These are phyloP conservation scores for Trichopria drosophilae DNA, from an alignment of 2,888 invertebrate species.

Conservation along the genomic window DNA sequence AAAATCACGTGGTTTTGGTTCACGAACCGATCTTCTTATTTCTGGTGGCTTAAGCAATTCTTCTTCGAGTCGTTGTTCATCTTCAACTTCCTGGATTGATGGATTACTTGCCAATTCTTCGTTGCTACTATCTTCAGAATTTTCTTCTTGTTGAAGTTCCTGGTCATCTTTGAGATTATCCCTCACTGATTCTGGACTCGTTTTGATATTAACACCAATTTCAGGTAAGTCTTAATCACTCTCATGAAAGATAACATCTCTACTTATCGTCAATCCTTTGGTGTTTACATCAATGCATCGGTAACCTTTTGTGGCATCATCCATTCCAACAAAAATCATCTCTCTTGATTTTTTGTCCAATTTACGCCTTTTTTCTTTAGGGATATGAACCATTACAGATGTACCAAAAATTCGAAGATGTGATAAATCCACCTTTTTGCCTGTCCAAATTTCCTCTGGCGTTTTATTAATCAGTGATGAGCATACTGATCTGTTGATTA, in stretches of 20 bases:
- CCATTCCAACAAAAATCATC: not conserved
- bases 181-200: slow-evolving; percentile 25
- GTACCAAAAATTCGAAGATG: too few relatives aligned
- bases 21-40: slow-evolving; percentile 30
- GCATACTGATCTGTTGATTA: slow-evolving; percentile 30
- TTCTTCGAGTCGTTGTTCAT: slow-evolving; percentile 4
- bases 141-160: too few relatives aligned
- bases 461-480: not conserved
- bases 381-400: not conserved
- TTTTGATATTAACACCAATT: slow-evolving; percentile 11
- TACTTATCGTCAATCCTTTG: not conserved
- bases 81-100: too few relatives aligned
- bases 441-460: too few relatives aligned
- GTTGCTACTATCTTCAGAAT: too few relatives aligned
- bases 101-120: too few relatives aligned
- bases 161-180: not conserved
- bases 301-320: not conserved
- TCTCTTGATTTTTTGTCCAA: too few relatives aligned
- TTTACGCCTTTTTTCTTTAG: too few relatives aligned
- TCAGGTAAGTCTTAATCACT: not conserved
- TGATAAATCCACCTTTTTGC: too few relatives aligned
- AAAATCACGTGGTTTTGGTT: too few relatives aligned
- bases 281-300: not conserved
- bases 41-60: slow-evolving; percentile 10
- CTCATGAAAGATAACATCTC: not conserved